Conservation (phyloP, 2,113 vertebrate genomes). For the Paramisgurnus dabryanus region DNA sequence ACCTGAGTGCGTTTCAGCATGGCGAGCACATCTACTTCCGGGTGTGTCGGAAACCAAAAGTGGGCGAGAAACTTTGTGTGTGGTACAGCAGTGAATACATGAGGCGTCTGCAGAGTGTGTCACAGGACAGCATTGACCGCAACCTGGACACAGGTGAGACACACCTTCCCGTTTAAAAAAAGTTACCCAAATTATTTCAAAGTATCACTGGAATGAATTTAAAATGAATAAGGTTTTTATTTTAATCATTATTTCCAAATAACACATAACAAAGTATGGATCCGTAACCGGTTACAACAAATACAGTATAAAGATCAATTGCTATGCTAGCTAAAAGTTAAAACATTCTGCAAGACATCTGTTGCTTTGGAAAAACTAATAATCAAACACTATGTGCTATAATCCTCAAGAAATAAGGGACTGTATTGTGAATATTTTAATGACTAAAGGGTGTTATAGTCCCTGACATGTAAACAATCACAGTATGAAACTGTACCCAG, state of each 20-base stretch:
- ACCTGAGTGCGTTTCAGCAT: slow-evolving; percentile 91
- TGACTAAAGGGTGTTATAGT: too few relatives aligned
- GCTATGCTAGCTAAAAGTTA: too few relatives aligned
- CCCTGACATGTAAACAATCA: too few relatives aligned
- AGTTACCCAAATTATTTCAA: background rate
- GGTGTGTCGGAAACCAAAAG: slow-evolving; percentile 79
- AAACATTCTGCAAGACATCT: background rate
- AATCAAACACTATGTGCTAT: too few relatives aligned
- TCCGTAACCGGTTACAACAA: background rate
- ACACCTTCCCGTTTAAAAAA: background rate
- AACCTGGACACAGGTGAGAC: slow-evolving; percentile 84
- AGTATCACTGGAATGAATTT: background rate
- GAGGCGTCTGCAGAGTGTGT: slow-evolving; percentile 84
- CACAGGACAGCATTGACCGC: slow-evolving; percentile 84
- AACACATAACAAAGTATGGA: background rate
- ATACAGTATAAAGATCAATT: too few relatives aligned
- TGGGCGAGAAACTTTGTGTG: slow-evolving; percentile 85
- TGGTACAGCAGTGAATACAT: slow-evolving; percentile 95
- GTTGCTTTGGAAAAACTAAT: too few relatives aligned
- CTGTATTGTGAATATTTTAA: too few relatives aligned
- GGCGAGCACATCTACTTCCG: slow-evolving; percentile 88
- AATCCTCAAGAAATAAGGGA: too few relatives aligned
- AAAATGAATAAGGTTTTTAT: background rate
- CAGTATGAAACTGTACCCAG: too few relatives aligned
- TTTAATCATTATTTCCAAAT: too few relatives aligned